phyloP scores from a whole-genome alignment of 35 echinoderm and acorn worm genomes.

The Diadema setosum region DNA sequence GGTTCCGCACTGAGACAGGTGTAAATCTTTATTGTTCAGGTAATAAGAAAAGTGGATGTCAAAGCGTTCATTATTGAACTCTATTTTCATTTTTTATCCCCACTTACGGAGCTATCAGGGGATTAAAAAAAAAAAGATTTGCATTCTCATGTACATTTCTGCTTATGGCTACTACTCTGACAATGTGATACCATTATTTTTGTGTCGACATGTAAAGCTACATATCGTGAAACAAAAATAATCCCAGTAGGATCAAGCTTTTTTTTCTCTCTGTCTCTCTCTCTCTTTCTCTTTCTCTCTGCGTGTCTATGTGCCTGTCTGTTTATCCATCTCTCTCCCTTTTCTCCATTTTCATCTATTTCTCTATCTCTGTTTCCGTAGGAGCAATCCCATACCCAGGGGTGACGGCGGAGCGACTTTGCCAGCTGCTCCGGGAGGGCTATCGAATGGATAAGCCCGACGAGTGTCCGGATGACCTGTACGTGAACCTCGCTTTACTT shows the following conservation, averaged over 20 bases:
- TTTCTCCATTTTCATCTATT: not conserved
- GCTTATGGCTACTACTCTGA: too few relatives aligned
- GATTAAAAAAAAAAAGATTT: too few relatives aligned
- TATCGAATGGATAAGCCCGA: constrained; percentile 85
- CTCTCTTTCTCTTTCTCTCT: not conserved
- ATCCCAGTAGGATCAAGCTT: not conserved
- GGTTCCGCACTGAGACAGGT: too few relatives aligned
- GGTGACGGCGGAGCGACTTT: constrained; percentile 66
- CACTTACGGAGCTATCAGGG: too few relatives aligned
- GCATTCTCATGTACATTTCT: too few relatives aligned
- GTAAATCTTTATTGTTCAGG: too few relatives aligned
- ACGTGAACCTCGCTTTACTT: constrained; percentile 6
- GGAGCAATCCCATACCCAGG: constrained; percentile 92
- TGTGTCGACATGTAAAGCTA: too few relatives aligned
- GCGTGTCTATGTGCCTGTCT: not conserved
- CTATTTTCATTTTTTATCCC: too few relatives aligned
- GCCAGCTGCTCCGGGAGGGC: constrained; percentile 72
- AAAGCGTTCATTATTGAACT: too few relatives aligned
- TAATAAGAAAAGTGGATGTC: too few relatives aligned
- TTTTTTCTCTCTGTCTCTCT: not conserved
- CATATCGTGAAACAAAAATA: too few relatives aligned
- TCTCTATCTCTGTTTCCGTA: not conserved
- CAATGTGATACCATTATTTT: too few relatives aligned
- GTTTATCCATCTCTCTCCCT: not conserved
- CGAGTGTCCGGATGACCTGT: constrained; percentile 80